Evolutionary conservation across 1,140 invertebrate species (phyloP).

Genomic region (Drosophila novamexicana): DNA sequence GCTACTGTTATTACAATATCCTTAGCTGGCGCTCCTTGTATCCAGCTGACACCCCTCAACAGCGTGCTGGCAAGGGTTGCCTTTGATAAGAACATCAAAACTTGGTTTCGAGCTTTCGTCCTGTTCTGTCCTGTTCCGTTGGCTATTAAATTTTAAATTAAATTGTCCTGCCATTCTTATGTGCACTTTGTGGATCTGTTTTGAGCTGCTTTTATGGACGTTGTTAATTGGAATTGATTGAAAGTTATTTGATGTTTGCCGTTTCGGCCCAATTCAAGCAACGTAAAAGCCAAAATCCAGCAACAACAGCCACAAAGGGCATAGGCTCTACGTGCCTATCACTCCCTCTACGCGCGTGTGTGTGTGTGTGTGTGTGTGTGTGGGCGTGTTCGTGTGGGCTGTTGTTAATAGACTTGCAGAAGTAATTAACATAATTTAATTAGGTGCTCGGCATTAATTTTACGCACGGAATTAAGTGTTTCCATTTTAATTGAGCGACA

Average conservation of each 20-base stretch:
- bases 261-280: slow-evolving; percentile 45
- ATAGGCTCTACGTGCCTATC: slow-evolving; percentile 24
- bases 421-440: slow-evolving; percentile 83
- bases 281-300: slow-evolving; percentile 29
- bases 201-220: slow-evolving; percentile 66
- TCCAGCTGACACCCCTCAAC: neutral
- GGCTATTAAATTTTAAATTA: slow-evolving; percentile 80
- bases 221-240: slow-evolving; percentile 81
- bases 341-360: neutral
- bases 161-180: slow-evolving; percentile 75
- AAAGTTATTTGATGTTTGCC: slow-evolving; percentile 82
- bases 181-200: slow-evolving; percentile 72
- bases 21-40: slow-evolving; percentile 31
- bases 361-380: slow-evolving; percentile 23
- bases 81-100: slow-evolving; percentile 79
- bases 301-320: slow-evolving; percentile 14
- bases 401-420: slow-evolving; percentile 75
- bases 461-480: slow-evolving; percentile 82
- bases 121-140: slow-evolving; percentile 17
- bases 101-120: slow-evolving; percentile 28
- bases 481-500: slow-evolving; percentile 82
- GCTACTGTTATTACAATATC: slow-evolving; percentile 76
- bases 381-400: slow-evolving; percentile 32
- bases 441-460: slow-evolving; percentile 83
- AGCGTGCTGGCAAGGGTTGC: slow-evolving; percentile 47